Percentiles rank a stretch among this genome's conserved stretches.
phyloP scores from a whole-genome alignment of 2,113 vertebrate genomes.

The Pardalotus punctatus region DNA sequence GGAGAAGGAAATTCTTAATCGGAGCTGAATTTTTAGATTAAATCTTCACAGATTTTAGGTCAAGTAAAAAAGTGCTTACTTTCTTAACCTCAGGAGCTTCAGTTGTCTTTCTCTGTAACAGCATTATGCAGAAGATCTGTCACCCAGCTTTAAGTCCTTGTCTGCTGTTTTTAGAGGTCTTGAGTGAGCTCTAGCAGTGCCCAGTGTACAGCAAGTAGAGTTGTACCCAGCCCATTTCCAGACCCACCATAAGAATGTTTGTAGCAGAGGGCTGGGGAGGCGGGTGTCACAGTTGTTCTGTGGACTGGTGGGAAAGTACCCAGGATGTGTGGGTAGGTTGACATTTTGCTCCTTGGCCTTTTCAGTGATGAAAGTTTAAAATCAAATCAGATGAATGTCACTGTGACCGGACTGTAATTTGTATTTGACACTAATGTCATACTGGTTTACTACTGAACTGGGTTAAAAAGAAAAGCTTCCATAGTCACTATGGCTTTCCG shows the following conservation, averaged over 20 bases:
- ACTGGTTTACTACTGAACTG: background rate
- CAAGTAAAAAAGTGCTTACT: background rate
- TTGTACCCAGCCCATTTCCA: background rate
- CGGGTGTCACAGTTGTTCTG: accelerated
- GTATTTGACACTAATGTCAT: background rate
- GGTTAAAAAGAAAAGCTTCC: background rate
- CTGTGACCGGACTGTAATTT: background rate
- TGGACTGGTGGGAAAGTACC: background rate
- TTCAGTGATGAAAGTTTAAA: background rate
- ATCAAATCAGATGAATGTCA: background rate
- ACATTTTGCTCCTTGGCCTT: background rate
- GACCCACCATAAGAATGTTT: accelerated
- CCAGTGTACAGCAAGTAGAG: too few species aligned
- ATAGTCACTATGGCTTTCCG: background rate
- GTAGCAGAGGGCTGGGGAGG: background rate
- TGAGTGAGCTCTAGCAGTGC: background rate
- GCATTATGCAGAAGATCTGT: background rate
- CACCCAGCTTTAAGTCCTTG: background rate
- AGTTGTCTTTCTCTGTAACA: background rate
- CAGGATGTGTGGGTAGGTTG: background rate
- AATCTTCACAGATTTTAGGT: background rate
- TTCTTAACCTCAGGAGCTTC: background rate
- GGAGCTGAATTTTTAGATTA: background rate
- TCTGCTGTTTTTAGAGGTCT: background rate
- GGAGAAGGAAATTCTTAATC: slow-evolving; percentile 3